These are phyloP conservation scores for Lasaia peninsularis DNA, from an alignment of 1,140 invertebrate species.

Conservation along the genomic window DNA sequence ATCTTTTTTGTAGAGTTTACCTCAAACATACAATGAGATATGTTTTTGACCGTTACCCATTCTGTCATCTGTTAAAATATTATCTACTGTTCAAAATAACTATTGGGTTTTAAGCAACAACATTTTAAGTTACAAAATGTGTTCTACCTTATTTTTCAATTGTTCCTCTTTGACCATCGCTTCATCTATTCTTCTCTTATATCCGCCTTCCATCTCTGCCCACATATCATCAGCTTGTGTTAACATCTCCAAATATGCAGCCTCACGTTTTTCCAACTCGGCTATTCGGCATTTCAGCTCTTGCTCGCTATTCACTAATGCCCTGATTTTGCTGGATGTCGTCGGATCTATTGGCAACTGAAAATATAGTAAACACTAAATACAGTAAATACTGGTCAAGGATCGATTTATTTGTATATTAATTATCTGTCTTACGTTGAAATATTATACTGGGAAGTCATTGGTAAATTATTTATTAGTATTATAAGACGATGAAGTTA, in stretches of 20 bases:
- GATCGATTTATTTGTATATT: too few relatives aligned
- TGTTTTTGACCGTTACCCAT: too few relatives aligned
- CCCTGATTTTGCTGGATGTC: slow-evolving; percentile 38
- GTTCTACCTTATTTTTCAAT: slow-evolving; percentile 49
- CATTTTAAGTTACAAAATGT: too few relatives aligned
- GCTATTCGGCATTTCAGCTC: slow-evolving; percentile 71
- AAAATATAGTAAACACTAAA: slow-evolving; percentile 1
- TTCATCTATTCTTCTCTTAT: slow-evolving; percentile 79
- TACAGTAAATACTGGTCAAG: background rate
- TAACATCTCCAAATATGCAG: slow-evolving; percentile 84
- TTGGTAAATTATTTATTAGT: too few relatives aligned
- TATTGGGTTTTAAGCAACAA: too few relatives aligned
- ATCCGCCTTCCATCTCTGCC: slow-evolving; percentile 82
- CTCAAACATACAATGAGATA: too few relatives aligned
- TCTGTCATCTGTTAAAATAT: too few relatives aligned
- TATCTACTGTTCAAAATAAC: too few relatives aligned
- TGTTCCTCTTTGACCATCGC: slow-evolving; percentile 46
- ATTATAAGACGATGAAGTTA: too few relatives aligned
- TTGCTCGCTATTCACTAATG: slow-evolving; percentile 41
- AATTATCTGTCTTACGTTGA: too few relatives aligned
- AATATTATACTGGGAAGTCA: too few relatives aligned
- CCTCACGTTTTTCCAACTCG: slow-evolving; percentile 82
- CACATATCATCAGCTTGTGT: slow-evolving; percentile 86
- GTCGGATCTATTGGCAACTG: slow-evolving; percentile 47
- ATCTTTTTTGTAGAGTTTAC: too few relatives aligned